Conservation (phyloP, 2,113 vertebrate genomes). For the Rhagologus leucostigma region DNA sequence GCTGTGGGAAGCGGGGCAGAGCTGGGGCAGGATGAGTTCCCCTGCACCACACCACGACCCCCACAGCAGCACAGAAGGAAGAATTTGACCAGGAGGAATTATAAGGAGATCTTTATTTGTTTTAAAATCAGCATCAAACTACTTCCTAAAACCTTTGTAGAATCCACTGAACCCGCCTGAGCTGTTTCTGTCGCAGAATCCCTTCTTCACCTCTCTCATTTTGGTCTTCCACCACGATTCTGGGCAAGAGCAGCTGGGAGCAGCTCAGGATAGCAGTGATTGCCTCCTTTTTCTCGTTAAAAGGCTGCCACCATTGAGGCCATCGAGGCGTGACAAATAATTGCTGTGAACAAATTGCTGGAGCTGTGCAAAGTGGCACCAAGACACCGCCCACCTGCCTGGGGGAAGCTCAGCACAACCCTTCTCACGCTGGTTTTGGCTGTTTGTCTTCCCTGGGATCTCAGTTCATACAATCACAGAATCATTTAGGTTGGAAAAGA, state of each 20-base stretch:
- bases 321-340: not conserved
- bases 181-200: not conserved
- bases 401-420: not conserved
- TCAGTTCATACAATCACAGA: not conserved
- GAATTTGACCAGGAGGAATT: not conserved
- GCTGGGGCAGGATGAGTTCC: not conserved
- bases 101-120: not conserved
- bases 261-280: not conserved
- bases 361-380: slow-evolving; percentile 22
- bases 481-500: not conserved
- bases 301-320: slow-evolving; percentile 23
- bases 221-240: not conserved
- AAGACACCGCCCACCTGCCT: not conserved
- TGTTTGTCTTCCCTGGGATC: not conserved
- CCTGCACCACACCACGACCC: rapidly evolving
- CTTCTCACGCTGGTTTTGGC: not conserved
- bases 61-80: not conserved
- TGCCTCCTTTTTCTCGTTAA: not conserved
- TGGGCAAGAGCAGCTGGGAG: not conserved
- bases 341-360: slow-evolving; percentile 38
- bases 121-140: not conserved
- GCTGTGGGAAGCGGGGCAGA: not conserved
- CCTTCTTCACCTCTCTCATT: not conserved
- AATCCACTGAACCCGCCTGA: not conserved
- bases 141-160: not conserved